phyloP scores from a whole-genome alignment of 2,113 vertebrate species.

The Pygathrix nemaeus region DNA sequence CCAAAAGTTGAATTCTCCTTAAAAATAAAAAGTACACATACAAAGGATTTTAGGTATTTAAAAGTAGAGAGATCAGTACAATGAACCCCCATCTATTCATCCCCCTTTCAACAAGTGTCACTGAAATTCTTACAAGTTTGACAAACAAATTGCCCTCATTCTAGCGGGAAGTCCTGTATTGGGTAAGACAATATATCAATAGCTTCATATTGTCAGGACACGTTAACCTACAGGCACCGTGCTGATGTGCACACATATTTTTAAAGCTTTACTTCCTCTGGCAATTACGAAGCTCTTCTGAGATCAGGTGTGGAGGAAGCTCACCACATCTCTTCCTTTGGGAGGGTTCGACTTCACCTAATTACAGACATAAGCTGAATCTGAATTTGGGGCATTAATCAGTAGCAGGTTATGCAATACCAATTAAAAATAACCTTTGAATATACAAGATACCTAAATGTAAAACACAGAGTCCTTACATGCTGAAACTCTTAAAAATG shows the following conservation, averaged over 20 bases:
- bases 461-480: conserved; percentile 45
- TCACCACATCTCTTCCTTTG: conserved; percentile 71
- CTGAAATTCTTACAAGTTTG: neutral
- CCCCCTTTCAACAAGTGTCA: neutral
- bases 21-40: neutral
- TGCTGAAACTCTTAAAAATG: conserved; percentile 48
- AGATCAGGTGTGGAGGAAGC: conserved; percentile 76
- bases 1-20: neutral
- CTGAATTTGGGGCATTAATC: conserved; percentile 70
- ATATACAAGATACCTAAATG: conserved; percentile 57
- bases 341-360: conserved; percentile 76
- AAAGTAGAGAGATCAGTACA: neutral
- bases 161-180: neutral
- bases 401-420: conserved; percentile 78
- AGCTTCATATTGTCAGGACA: neutral
- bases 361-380: conserved; percentile 74
- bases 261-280: conserved; percentile 51
- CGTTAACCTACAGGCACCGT: neutral
- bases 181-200: neutral
- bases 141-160: neutral
- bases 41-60: neutral
- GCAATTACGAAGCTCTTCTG: conserved; percentile 69
- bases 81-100: neutral
- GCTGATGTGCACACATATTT: accelerated
- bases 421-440: conserved; percentile 81